A percentile compares a stretch with the other conserved stretches of the same genome.
These are phyloP conservation scores for Cheilosia scutellata DNA, from an alignment of 2,888 invertebrate species.

Conservation along the genomic window DNA sequence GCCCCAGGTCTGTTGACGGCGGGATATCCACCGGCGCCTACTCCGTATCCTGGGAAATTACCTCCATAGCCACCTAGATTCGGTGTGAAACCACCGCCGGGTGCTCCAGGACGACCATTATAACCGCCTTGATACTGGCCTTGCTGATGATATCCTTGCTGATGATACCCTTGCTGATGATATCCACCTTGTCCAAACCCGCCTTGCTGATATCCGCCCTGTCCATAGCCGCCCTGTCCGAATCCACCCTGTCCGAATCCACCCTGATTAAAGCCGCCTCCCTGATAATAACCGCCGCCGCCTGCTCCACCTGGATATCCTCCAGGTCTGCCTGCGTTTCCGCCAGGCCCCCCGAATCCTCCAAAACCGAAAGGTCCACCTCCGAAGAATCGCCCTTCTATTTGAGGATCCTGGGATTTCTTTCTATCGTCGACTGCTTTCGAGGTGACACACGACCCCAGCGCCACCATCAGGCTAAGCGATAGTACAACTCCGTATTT, in stretches of 20 bases:
- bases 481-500: conserved; percentile 15
- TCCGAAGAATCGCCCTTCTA: conserved; percentile 36
- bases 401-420: conserved; percentile 33
- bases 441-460: conserved; percentile 62
- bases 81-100: not conserved
- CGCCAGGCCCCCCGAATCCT: conserved; percentile 10
- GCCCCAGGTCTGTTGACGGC: conserved; percentile 5
- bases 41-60: not conserved
- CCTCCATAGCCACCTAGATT: conserved; percentile 16
- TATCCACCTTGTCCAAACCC: conserved; percentile 21
- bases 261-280: conserved; percentile 23
- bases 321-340: not conserved
- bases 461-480: conserved; percentile 59
- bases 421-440: conserved; percentile 17
- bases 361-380: conserved; percentile 22
- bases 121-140: conserved; percentile 17
- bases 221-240: conserved; percentile 23
- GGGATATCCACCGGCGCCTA: conserved; percentile 17
- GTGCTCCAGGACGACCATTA: conserved; percentile 3
- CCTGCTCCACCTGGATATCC: conserved; percentile 31
- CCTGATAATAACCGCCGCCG: conserved; percentile 8
- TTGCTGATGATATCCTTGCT: conserved; percentile 18
- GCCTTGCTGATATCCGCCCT: conserved; percentile 25
- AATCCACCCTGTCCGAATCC: conserved; percentile 27
- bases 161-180: conserved; percentile 12